Conservation (phyloP, 92 coral and sea anemone genomes). For the Phenganax marumi region DNA sequence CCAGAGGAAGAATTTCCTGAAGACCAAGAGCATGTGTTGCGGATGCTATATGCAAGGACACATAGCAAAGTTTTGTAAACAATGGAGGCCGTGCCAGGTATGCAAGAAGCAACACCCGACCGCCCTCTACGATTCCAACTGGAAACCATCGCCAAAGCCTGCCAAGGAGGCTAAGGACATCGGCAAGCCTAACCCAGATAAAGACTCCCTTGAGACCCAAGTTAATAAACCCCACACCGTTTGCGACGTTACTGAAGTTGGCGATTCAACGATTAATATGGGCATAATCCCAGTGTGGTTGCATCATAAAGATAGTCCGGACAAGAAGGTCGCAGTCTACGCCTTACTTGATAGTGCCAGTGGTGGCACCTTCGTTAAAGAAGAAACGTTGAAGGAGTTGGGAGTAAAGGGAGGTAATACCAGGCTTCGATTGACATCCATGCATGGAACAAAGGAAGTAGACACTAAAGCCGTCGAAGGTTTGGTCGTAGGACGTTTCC, state of each 20-base stretch:
- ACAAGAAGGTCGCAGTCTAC: constrained; percentile 42
- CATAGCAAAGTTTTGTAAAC: constrained; percentile 54
- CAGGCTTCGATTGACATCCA: constrained; percentile 34
- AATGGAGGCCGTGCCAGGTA: constrained; percentile 40
- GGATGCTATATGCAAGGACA: constrained; percentile 55
- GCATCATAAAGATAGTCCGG: constrained; percentile 40
- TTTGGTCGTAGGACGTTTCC: constrained; percentile 22
- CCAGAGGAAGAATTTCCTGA: constrained; percentile 37
- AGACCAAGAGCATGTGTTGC: constrained; percentile 55
- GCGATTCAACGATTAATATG: constrained; percentile 60
- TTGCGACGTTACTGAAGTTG: constrained; percentile 58
- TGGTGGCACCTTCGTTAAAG: constrained; percentile 65
- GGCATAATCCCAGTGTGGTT: constrained; percentile 63
- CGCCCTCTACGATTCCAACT: constrained; percentile 54
- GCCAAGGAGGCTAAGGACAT: constrained; percentile 24
- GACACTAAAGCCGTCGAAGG: constrained; percentile 37
- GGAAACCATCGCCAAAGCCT: constrained; percentile 37
- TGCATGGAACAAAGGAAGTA: constrained; percentile 53
- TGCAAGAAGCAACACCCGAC: constrained; percentile 70
- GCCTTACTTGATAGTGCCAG: constrained; percentile 67
- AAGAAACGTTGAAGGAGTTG: constrained; percentile 27
- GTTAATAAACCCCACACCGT: constrained; percentile 34
- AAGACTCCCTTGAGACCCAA: neutral
- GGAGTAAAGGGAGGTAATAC: too few species aligned
- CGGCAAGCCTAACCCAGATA: neutral